Base-by-base conservation (phyloP, 2,113 vertebrate species). In the Pachypanchax playfairii region DNA sequence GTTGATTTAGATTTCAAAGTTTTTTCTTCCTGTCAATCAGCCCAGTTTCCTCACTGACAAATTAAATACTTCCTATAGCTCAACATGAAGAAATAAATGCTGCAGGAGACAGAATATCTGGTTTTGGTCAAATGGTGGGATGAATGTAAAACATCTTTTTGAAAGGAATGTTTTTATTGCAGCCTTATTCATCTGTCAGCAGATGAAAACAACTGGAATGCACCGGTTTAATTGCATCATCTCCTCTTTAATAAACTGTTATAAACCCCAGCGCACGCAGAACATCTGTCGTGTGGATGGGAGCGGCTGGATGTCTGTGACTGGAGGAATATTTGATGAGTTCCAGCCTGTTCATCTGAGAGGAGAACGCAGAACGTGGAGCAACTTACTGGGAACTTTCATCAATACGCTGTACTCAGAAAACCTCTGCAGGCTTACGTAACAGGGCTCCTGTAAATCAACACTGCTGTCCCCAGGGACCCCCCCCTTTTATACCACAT, bases 361-460 rank as follows among this genome's bases (percentile, higher is more conserved):
- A 36, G n/a, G 13, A 28, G 17, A 14, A 26, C 4, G 0, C 3
- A 4, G 42, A 57, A 65, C n/a, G 26, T 46, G 26, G 26, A 33
- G 41, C 7, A 22, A 28, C 18, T 10, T 18, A 25, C 51, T 50
- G 44, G 60, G 64, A 75, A 31, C 56, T 14, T 29, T 18, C 1
- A 39, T 36, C 28, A n/a, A 31, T 18, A 21, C 13, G 4, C 21
- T 53, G n/a, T 17, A 31, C 46, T 57, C 36, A 7, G 20, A 24
- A 15, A 22, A 22, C 6, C 33, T 9, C 4, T 3, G 48, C 26
- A 33, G 1, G 7, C 68, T 88, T 88, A 87, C 70, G 73, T 83
- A 87, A 91, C 46, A 33, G 68, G 47, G 87, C 78, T 82, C 42
- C 66, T 74, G 86, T 80, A 86, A 78, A 67, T 63, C 80, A 80